Evolutionary conservation across 2,797 vertebrate species (phyloP).

Genomic region (Hydrophis major): DNA sequence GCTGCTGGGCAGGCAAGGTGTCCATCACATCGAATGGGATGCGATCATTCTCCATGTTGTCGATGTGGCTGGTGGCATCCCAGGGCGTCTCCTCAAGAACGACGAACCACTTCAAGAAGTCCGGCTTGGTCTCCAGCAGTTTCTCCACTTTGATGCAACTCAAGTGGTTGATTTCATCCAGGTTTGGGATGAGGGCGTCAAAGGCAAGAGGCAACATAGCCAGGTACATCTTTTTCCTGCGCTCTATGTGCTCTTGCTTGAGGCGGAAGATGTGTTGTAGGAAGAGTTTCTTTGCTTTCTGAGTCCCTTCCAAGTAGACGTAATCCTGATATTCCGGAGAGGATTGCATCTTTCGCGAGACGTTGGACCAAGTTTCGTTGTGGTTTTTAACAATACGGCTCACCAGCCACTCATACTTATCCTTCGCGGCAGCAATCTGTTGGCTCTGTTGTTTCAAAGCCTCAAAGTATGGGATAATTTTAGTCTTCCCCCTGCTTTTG

Average conservation of each 20-base stretch:
- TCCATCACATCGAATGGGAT: conserved; percentile 94
- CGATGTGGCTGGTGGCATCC: conserved; percentile 88
- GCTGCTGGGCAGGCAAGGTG: conserved; percentile 78
- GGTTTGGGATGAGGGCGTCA: conserved; percentile 81
- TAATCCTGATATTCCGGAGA: conserved; percentile 90
- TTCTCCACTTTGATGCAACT: conserved; percentile 86
- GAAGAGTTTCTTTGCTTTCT: conserved; percentile 94
- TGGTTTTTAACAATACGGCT: conserved; percentile 87
- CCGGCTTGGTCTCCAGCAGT: conserved; percentile 87
- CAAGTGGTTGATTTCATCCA: conserved; percentile 90
- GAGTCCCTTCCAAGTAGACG: conserved; percentile 91
- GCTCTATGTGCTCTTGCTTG: conserved; percentile 94
- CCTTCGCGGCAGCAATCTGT: conserved; percentile 94
- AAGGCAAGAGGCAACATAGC: conserved; percentile 85
- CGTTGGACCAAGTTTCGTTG: conserved; percentile 85
- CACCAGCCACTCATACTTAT: conserved; percentile 94
- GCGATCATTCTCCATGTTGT: conserved; percentile 85
- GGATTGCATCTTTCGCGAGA: conserved; percentile 83
- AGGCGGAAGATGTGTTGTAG: conserved; percentile 91
- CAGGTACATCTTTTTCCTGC: conserved; percentile 82
- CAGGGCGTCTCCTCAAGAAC: conserved; percentile 94
- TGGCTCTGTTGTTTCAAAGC: conserved; percentile 97
- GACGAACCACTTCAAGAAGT: conserved; percentile 91
- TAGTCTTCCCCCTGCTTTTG: conserved; percentile 88
- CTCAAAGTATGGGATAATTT: conserved; percentile 96